Evolutionary conservation across 2,888 invertebrate species (phyloP).

Genomic region (Heliothis peltigera): DNA sequence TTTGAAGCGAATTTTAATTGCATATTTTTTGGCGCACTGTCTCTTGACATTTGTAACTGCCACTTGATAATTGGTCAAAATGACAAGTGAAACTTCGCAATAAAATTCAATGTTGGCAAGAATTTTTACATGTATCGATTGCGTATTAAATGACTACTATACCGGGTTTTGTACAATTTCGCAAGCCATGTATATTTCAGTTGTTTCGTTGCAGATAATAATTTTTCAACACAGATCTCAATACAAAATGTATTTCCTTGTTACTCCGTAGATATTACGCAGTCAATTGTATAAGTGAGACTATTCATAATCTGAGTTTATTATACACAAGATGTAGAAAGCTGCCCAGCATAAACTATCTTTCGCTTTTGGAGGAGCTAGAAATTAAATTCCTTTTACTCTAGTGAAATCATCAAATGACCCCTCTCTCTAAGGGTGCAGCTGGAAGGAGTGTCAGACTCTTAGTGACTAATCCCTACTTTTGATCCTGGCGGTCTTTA

Average conservation of each 20-base stretch:
- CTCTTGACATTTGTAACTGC: not conserved
- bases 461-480: too few relatives aligned
- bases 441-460: too few relatives aligned
- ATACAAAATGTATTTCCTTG: too few relatives aligned
- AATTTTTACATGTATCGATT: not conserved
- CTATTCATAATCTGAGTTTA: not conserved
- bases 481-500: too few relatives aligned
- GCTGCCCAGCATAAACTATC: too few relatives aligned
- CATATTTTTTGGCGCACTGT: conserved; percentile 7
- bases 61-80: not conserved
- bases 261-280: too few relatives aligned
- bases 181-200: not conserved
- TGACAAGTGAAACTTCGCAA: not conserved
- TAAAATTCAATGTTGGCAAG: not conserved
- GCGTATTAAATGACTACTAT: too few relatives aligned
- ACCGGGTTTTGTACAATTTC: not conserved
- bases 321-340: too few relatives aligned
- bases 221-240: not conserved
- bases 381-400: too few relatives aligned
- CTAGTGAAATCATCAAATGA: too few relatives aligned
- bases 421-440: too few relatives aligned
- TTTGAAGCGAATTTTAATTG: conserved; percentile 21
- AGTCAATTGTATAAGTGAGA: not conserved
- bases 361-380: too few relatives aligned
- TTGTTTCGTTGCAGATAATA: not conserved